phyloP scores from a whole-genome alignment of 1,140 invertebrate species.

The Drosophila arawakana region DNA sequence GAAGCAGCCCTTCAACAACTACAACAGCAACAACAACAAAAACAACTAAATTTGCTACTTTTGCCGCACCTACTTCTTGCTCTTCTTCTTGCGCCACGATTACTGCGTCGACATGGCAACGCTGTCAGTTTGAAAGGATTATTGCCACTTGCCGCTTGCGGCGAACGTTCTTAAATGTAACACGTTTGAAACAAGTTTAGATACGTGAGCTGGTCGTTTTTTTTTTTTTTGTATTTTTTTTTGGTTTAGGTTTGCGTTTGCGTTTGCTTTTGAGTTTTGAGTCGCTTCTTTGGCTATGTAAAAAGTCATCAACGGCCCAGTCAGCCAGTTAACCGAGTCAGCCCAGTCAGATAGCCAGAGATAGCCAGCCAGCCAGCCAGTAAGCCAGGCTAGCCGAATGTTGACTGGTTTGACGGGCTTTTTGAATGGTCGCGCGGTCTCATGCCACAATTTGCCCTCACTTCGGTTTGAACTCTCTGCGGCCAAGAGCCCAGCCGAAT shows the following conservation, averaged over 20 bases:
- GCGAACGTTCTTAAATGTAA: constrained; percentile 82
- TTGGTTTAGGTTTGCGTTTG: constrained; percentile 28
- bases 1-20: constrained; percentile 9
- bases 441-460: constrained; percentile 61
- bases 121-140: constrained; percentile 81
- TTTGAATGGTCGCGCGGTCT: constrained; percentile 69
- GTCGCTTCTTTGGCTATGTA: constrained; percentile 67
- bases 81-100: background rate
- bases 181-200: constrained; percentile 82
- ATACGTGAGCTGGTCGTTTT: constrained; percentile 62
- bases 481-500: constrained; percentile 53
- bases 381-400: constrained; percentile 28
- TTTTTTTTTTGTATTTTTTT: constrained; percentile 2
- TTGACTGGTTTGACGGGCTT: constrained; percentile 78
- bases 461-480: constrained; percentile 67
- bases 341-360: constrained; percentile 36
- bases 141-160: constrained; percentile 80
- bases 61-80: constrained; percentile 11
- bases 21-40: constrained; percentile 2
- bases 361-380: constrained; percentile 26
- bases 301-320: constrained; percentile 81
- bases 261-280: constrained; percentile 42
- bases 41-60: background rate
- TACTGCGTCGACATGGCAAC: constrained; percentile 61
- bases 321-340: constrained; percentile 47